A percentile compares a stretch with the other conserved stretches of the same genome.
These are phyloP conservation scores for Troides aeacus DNA, from an alignment of 2,888 invertebrate genomes.

Conservation along the genomic window DNA sequence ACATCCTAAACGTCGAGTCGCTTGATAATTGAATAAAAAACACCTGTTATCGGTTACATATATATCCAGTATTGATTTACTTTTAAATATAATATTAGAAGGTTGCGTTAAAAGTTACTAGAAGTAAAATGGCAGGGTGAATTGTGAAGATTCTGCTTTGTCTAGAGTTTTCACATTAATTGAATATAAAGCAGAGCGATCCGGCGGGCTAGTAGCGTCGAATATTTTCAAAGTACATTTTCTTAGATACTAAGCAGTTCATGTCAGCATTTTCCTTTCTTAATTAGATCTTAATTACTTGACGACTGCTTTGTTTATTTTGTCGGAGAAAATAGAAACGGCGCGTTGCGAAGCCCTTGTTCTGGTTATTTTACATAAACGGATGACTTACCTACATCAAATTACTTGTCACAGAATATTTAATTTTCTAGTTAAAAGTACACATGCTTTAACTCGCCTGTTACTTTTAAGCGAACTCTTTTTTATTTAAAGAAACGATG, in stretches of 20 bases:
- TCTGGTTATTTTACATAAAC: slow-evolving; percentile 3
- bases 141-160: slow-evolving; percentile 14
- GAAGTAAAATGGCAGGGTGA: not conserved
- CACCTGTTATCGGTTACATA: too few relatives aligned
- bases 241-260: slow-evolving; percentile 68
- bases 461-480: too few relatives aligned
- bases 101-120: not conserved
- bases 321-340: slow-evolving; percentile 43
- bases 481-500: too few relatives aligned
- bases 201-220: slow-evolving; percentile 57
- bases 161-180: slow-evolving; percentile 74
- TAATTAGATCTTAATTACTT: slow-evolving; percentile 78
- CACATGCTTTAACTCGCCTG: not conserved
- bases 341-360: slow-evolving; percentile 2
- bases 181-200: slow-evolving; percentile 75
- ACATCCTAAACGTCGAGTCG: too few relatives aligned
- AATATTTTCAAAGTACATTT: slow-evolving; percentile 75
- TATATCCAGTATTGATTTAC: too few relatives aligned
- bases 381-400: not conserved
- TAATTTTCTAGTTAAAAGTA: not conserved
- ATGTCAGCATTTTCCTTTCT: slow-evolving; percentile 70
- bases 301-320: slow-evolving; percentile 73
- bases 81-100: too few relatives aligned
- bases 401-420: not conserved
- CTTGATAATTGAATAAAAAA: too few relatives aligned